These are phyloP conservation scores for Zygaena filipendulae DNA, from an alignment of 2,888 invertebrate species.

Conservation along the genomic window DNA sequence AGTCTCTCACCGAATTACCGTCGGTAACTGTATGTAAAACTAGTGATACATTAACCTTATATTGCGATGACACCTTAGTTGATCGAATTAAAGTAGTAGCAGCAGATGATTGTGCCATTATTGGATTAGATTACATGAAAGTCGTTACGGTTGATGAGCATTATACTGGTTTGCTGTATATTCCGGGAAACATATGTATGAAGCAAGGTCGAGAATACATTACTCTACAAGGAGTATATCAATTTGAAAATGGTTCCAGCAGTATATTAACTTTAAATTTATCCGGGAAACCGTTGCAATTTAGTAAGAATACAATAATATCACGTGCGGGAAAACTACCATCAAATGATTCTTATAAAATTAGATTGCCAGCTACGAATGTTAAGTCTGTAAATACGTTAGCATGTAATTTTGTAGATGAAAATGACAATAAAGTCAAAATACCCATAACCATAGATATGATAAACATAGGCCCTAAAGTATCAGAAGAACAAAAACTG, in stretches of 20 bases:
- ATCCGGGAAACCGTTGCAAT: background rate
- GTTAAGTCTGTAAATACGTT: background rate
- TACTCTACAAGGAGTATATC: background rate
- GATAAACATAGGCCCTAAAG: slow-evolving; percentile 1
- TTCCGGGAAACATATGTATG: background rate
- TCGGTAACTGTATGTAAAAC: slow-evolving; percentile 7
- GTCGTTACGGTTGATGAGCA: background rate
- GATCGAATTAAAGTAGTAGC: slow-evolving; percentile 1
- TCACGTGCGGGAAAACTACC: background rate
- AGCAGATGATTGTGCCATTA: too few species aligned
- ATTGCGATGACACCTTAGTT: slow-evolving; percentile 2
- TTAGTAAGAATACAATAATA: background rate
- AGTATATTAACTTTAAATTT: background rate
- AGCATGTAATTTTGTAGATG: background rate
- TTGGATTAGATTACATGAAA: background rate
- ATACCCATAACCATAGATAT: slow-evolving; percentile 1
- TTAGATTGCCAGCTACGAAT: background rate
- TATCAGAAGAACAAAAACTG: slow-evolving; percentile 1
- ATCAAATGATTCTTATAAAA: too few species aligned
- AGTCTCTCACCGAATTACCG: slow-evolving; percentile 10
- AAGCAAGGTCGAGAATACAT: background rate
- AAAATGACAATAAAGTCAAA: slow-evolving; percentile 1
- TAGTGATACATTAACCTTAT: background rate
- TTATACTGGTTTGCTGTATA: background rate
- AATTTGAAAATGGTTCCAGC: background rate